Evolutionary conservation across 1,140 invertebrate species (phyloP).

Genomic region (Oreohelix idahoensis): DNA sequence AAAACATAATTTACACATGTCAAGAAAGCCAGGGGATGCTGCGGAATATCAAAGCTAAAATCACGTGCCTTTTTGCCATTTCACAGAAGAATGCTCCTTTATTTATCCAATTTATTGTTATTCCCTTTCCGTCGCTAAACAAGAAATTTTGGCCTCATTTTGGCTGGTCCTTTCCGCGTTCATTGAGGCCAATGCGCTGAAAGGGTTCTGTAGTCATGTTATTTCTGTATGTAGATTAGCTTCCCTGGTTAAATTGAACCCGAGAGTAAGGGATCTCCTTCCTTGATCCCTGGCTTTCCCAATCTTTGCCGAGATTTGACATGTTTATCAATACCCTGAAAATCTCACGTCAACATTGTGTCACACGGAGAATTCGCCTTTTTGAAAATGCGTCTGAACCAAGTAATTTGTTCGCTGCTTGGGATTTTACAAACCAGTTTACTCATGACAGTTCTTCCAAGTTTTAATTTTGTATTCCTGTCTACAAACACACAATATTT

Average conservation of each 20-base stretch:
- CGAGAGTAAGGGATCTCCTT: not conserved
- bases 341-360: not conserved
- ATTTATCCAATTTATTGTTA: not conserved
- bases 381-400: not conserved
- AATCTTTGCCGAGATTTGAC: not conserved
- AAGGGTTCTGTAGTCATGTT: not conserved
- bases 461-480: not conserved
- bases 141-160: not conserved
- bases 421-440: not conserved
- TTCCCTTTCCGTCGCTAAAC: not conserved
- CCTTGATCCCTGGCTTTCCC: not conserved
- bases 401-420: not conserved
- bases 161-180: not conserved
- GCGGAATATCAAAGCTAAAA: not conserved
- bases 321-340: conserved; percentile 26
- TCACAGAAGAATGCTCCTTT: not conserved
- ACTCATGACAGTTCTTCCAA: not conserved
- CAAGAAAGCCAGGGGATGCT: not conserved
- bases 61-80: not conserved
- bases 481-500: not conserved
- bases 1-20: not conserved
- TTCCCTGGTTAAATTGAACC: conserved; percentile 20
- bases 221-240: conserved; percentile 28
- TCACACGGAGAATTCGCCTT: not conserved
- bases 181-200: too few species aligned